phyloP scores from a whole-genome alignment of 1,140 invertebrate genomes.

The Drosophila erecta region DNA sequence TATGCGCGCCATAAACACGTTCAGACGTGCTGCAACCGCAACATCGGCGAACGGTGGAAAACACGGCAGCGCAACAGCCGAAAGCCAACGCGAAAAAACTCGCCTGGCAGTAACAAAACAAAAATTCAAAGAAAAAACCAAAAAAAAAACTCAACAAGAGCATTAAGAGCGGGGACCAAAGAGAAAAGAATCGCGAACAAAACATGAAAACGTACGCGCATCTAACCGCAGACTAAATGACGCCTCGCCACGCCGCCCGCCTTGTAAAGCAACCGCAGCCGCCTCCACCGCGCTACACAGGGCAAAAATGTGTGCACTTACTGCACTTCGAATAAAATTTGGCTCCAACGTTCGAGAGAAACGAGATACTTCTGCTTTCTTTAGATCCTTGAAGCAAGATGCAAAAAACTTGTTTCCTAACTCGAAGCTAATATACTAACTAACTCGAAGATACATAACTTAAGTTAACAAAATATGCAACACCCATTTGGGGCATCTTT shows the following conservation, averaged over 20 bases:
- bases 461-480: too few species aligned
- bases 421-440: too few species aligned
- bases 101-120: slow-evolving; percentile 20
- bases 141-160: slow-evolving; percentile 38
- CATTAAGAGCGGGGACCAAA: slow-evolving; percentile 38
- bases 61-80: slow-evolving; percentile 64
- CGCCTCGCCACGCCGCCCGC: slow-evolving; percentile 31
- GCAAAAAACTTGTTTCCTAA: too few species aligned
- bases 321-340: background rate
- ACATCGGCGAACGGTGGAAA: slow-evolving; percentile 50
- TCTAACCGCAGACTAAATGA: slow-evolving; percentile 81
- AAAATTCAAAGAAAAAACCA: slow-evolving; percentile 9
- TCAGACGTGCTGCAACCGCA: slow-evolving; percentile 82
- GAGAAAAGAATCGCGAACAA: slow-evolving; percentile 46
- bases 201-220: slow-evolving; percentile 76
- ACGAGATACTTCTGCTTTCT: too few species aligned
- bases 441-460: too few species aligned
- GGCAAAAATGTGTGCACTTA: background rate
- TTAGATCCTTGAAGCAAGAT: too few species aligned
- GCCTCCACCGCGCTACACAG: background rate
- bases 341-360: too few species aligned
- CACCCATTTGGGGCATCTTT: too few species aligned
- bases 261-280: background rate
- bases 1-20: slow-evolving; percentile 82
- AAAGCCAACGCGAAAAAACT: slow-evolving; percentile 47